Conservation (phyloP, 2,113 vertebrate genomes). For the Anolis sagrei region DNA sequence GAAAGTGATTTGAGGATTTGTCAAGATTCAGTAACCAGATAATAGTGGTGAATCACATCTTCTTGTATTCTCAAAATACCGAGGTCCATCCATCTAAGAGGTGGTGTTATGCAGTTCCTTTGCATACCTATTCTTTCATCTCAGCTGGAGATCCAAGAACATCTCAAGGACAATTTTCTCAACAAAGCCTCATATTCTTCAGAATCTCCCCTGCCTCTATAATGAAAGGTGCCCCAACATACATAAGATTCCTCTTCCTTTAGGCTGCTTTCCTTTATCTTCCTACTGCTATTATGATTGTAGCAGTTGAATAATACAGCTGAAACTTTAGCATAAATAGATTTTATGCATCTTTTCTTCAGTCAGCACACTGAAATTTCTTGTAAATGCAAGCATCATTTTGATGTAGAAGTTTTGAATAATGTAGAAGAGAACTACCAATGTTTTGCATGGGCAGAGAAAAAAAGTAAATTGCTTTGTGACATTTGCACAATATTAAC, state of each 20-base stretch:
- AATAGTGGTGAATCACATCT: constrained; percentile 6
- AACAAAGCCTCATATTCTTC: not conserved
- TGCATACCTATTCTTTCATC: constrained; percentile 18
- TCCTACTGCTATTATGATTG: constrained; percentile 1
- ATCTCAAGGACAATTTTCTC: constrained; percentile 27
- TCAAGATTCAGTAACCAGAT: constrained; percentile 24
- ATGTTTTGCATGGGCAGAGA: not conserved
- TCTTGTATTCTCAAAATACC: not conserved
- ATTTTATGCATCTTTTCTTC: not conserved
- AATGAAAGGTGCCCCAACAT: accelerated
- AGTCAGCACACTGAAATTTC: not conserved
- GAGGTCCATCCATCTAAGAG: not conserved
- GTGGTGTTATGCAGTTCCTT: not conserved
- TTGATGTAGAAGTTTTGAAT: constrained; percentile 3
- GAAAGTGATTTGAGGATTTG: constrained; percentile 24
- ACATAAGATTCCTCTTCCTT: constrained; percentile 6
- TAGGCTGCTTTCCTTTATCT: constrained; percentile 21
- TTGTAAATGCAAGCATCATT: not conserved
- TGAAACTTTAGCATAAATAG: not conserved
- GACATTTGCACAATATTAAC: not conserved
- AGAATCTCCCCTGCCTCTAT: not conserved
- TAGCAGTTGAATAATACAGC: not conserved
- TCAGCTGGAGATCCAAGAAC: not conserved
- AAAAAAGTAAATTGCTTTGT: constrained; percentile 8
- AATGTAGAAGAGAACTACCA: not conserved